These are phyloP conservation scores for Hydrozoanthus tunicans DNA, from an alignment of 64 coral and sea anemone species.

Conservation along the genomic window DNA sequence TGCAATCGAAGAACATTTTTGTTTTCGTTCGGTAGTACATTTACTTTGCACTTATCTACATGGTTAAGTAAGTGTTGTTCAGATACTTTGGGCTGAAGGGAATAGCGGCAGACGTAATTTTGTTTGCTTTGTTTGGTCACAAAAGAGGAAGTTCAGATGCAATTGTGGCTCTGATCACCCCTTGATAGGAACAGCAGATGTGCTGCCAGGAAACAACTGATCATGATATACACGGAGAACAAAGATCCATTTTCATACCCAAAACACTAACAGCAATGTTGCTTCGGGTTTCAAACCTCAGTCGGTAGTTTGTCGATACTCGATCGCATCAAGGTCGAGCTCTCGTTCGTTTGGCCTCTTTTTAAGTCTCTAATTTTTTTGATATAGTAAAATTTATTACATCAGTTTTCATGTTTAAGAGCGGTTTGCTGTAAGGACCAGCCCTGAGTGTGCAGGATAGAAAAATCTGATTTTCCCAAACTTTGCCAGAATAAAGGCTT, in stretches of 20 bases:
- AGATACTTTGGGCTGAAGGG: constrained; percentile 7
- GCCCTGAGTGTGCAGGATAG: too few relatives aligned
- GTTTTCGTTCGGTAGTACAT: constrained; percentile 16
- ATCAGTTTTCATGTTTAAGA: too few relatives aligned
- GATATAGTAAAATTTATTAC: too few relatives aligned
- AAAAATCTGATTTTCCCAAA: too few relatives aligned
- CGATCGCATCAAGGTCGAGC: neutral
- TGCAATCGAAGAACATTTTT: neutral
- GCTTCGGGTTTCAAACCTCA: constrained; percentile 17
- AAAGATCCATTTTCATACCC: constrained; percentile 22
- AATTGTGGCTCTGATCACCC: neutral
- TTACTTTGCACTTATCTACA: neutral
- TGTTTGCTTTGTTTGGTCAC: neutral
- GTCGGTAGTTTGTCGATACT: constrained; percentile 19
- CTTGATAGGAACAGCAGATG: neutral
- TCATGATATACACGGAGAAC: neutral
- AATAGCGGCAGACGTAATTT: constrained; percentile 25
- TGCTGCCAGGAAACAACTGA: constrained; percentile 10
- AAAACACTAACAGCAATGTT: constrained; percentile 37
- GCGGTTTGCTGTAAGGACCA: too few relatives aligned
- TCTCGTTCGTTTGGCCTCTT: neutral
- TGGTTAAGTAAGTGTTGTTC: constrained; percentile 21
- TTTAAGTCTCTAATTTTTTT: too few relatives aligned
- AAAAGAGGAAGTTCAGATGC: neutral
- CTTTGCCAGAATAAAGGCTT: too few relatives aligned